Evolutionary conservation across 2,797 vertebrate species (phyloP).

Genomic region (Danio jaintianensis): DNA sequence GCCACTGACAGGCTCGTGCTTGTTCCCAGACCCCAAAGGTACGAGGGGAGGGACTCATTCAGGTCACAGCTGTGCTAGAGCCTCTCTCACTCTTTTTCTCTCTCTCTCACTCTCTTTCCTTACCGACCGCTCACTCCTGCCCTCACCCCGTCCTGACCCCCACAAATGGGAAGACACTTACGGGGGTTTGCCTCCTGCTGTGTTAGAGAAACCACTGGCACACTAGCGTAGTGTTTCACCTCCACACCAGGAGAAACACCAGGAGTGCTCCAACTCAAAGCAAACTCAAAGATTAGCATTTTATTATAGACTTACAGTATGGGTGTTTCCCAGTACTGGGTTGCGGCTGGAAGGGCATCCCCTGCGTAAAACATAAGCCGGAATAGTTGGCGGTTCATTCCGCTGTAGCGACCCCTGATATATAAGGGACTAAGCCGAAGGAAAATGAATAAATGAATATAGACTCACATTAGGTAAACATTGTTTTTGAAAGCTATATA

Average conservation of each 20-base stretch:
- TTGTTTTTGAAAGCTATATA: no score
- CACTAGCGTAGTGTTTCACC: neutral
- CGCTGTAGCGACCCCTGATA: no score
- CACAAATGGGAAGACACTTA: neutral
- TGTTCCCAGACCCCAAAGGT: slow-evolving; percentile 67
- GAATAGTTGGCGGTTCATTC: no score
- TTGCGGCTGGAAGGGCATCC: no score
- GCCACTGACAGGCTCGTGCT: slow-evolving; percentile 66
- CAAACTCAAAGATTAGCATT: neutral
- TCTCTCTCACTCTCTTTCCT: slow-evolving; percentile 27
- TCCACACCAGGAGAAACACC: neutral
- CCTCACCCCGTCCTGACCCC: slow-evolving; percentile 25
- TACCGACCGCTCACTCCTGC: slow-evolving; percentile 1
- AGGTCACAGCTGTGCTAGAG: slow-evolving; percentile 64
- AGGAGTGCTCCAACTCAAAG: neutral
- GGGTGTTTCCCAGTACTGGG: no score
- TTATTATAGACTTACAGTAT: neutral
- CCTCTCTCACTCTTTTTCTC: slow-evolving; percentile 21
- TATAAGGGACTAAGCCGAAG: no score
- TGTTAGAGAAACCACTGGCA: neutral
- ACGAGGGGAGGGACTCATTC: slow-evolving; percentile 61
- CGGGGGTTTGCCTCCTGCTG: neutral
- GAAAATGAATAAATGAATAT: no score
- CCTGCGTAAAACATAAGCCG: no score
- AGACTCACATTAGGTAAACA: neutral